phyloP scores from a whole-genome alignment of 2,113 vertebrate species.

The Oncorhynchus mykiss region DNA sequence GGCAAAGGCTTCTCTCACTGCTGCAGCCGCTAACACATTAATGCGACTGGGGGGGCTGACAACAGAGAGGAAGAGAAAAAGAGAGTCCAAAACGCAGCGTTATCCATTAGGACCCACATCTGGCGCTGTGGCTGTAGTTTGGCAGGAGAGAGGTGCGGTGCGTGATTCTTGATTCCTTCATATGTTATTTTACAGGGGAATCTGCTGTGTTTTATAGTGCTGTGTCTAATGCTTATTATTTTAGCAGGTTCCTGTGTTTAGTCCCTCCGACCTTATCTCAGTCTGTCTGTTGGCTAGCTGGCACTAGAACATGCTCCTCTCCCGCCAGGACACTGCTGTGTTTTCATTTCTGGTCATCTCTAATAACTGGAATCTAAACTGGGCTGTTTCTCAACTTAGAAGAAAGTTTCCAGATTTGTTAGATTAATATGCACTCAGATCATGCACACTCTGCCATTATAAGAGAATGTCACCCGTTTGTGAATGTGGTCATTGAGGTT shows the following conservation, averaged over 20 bases:
- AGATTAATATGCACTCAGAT: neutral
- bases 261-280: no score
- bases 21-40: constrained; percentile 12
- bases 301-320: neutral
- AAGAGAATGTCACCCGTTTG: neutral
- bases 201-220: neutral
- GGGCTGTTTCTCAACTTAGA: neutral
- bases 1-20: no score
- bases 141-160: neutral
- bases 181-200: neutral
- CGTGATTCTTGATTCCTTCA: neutral
- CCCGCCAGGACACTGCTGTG: neutral
- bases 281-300: neutral
- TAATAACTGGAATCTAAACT: neutral
- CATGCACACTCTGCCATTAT: neutral
- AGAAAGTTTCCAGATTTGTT: neutral
- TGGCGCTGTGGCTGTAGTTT: no score
- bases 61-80: constrained; percentile 22
- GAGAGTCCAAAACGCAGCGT: neutral
- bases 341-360: neutral
- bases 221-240: neutral
- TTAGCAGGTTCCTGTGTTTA: no score
- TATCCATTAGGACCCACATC: neutral
- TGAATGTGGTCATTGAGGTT: no score
- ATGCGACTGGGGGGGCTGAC: constrained; percentile 25